Base-by-base conservation (phyloP, 2,888 invertebrate genomes). In the Dorcus hopei region DNA sequence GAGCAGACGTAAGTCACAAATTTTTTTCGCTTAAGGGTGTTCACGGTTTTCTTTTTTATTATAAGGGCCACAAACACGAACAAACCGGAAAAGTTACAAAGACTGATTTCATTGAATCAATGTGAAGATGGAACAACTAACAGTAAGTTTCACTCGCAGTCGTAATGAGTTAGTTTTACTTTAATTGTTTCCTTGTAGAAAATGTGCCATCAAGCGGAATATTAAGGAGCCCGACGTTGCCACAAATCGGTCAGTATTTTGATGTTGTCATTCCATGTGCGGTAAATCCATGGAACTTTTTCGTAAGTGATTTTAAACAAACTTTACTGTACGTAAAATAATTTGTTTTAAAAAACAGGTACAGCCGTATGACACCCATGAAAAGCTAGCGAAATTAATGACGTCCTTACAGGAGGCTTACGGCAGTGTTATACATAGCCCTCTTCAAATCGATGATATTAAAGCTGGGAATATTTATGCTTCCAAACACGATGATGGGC, bases 251-350 rank as follows among this genome's bases (percentile, higher is more conserved):
- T 3, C 77, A 81, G 39, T 87, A 82, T 70, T 88, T 90, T 70
- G 87, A 90, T 71, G 87, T 92, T 9, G 83, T 84, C 70, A 81
- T 92, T 55, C 85, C 89, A 0, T 86, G 89, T 80, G 89, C 90
- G 0, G 88, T 91, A 3, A 89, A 87, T 81, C 93, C 93, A 0
- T 84, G 84, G 76, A 87, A 88, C 77, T 89, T 90, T 69, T 85
- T 86, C 45, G 86, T 88, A 49, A 79, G 80, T 76, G 11, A 39
- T 50, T 57, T 58, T 14, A 43, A 39, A 33, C 8, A 16, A 48
- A 48, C n/a, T 48, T 48, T 1, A 48, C 19, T 48, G 9, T 2
- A 6, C 11, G n/a, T 38, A 50, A 38, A 11, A 19, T n/a, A 50
- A 50, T 39, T 26, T 45, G 38, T 7, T 33, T 11, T 47, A 38